Evolutionary conservation across 2,797 vertebrate species (phyloP), one percentile per base, ranked within the genome.

Genomic region (Prunella strophiata): DNA sequence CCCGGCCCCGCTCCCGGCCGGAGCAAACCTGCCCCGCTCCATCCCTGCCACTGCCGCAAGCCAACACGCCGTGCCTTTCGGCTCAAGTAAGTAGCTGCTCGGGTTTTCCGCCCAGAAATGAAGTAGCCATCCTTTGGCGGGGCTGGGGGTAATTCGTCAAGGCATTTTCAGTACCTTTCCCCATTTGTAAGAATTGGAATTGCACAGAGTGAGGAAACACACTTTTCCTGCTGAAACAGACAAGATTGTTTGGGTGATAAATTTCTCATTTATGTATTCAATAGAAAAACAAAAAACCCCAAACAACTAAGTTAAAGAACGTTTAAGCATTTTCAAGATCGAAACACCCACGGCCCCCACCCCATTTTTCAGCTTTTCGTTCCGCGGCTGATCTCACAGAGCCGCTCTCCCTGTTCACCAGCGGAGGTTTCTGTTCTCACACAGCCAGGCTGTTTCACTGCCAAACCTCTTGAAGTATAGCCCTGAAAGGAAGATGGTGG

Each of bases 401-500:
- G 48, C 65, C 57, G 14, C 68, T 73, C 59, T 85, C 54, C 25
- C 30, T 40, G 16, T 5, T 82, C 77, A 47, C 63, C 77, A 71
- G 81, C 0, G 74, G 86, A 95, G 88, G 86, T 77, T 93, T 91
- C 90, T 76, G 75, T 68, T 89, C 81, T 68, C 86, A 51, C 72
- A 29, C 42, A 80, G 91, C 90, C 68, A 25, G 45, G 11, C 89
- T 88, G 86, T 55, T 66, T 80, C 71, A 4, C 61, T 95, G 91
- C 51, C 91, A 94, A 82, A 54, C 68, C 84, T 82, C 71, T 63
- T 80, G 78, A 94, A 95, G 92, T 83, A 89, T 3, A 91, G 84
- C 54, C 30, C 68, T 55, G 91, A 66, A 85, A 94, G 45, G 75
- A 94, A 97, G 93, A 96, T 96, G 93, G 92, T 91, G 92, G 95